Conservation (phyloP, 2,888 invertebrate species). For the Hypolimnas misippus region DNA sequence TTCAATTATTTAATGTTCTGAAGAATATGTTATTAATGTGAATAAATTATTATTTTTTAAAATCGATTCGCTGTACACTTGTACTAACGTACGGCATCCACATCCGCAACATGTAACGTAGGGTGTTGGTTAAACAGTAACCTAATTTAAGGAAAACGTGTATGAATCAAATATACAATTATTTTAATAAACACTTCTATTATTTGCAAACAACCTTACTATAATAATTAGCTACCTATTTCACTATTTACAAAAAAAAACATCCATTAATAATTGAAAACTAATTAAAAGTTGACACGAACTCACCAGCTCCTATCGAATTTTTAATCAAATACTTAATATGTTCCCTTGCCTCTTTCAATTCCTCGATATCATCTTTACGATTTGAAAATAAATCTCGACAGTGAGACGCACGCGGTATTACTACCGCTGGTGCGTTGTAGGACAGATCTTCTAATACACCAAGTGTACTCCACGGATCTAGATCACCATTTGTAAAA, state of each 20-base stretch:
- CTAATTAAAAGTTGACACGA: not conserved
- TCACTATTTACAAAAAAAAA: not conserved
- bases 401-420: conserved; percentile 65
- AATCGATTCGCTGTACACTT: conserved; percentile 41
- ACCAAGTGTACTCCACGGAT: conserved; percentile 84
- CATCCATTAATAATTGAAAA: not conserved
- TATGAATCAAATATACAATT: conserved; percentile 75
- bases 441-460: conserved; percentile 72
- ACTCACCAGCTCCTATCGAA: conserved; percentile 61
- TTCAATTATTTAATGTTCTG: conserved; percentile 18
- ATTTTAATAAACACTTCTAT: conserved; percentile 57
- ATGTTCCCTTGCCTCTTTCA: conserved; percentile 63
- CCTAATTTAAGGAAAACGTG: conserved; percentile 74
- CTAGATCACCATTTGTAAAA: conserved; percentile 84
- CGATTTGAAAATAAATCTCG: conserved; percentile 62
- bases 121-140: conserved; percentile 80
- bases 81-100: conserved; percentile 53
- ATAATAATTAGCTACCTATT: not conserved
- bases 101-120: conserved; percentile 71
- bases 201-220: conserved; percentile 24
- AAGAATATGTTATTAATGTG: conserved; percentile 19
- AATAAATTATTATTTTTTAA: conserved; percentile 34
- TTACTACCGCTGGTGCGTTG: conserved; percentile 65
- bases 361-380: conserved; percentile 59
- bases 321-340: conserved; percentile 66